These are phyloP conservation scores for Lethocerus indicus DNA, from an alignment of 1,140 invertebrate species.

Conservation along the genomic window DNA sequence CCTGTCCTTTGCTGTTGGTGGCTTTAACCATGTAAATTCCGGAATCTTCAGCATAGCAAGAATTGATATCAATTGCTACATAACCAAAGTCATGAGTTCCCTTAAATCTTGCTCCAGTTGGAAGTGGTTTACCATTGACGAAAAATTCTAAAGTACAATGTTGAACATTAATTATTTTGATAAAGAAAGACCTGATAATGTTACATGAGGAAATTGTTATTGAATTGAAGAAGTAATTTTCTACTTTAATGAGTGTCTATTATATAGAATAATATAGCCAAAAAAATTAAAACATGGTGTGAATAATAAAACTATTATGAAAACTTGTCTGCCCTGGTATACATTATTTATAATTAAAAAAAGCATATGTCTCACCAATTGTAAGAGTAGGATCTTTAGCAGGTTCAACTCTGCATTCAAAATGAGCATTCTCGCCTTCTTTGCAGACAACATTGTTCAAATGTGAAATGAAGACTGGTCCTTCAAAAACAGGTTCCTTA, in stretches of 20 bases:
- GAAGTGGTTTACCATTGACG: conserved; percentile 66
- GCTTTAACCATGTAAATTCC: conserved; percentile 84
- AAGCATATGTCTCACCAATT: conserved; percentile 44
- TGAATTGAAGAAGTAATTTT: too few species aligned
- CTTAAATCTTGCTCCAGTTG: conserved; percentile 62
- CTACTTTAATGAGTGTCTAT: too few species aligned
- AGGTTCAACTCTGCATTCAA: conserved; percentile 88
- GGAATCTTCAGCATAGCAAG: conserved; percentile 71
- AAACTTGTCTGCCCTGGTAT: too few species aligned
- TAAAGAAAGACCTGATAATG: too few species aligned
- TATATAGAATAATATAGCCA: too few species aligned
- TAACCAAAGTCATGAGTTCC: conserved; percentile 80
- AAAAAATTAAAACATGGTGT: conserved; percentile 1
- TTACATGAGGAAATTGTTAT: too few species aligned
- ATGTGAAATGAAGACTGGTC: conserved; percentile 77
- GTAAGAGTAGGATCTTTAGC: conserved; percentile 86
- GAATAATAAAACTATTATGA: too few species aligned
- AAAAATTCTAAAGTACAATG: conserved; percentile 70
- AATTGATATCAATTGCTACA: conserved; percentile 63
- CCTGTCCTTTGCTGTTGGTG: conserved; percentile 75
- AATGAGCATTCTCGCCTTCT: conserved; percentile 82
- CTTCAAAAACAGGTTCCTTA: conserved; percentile 61
- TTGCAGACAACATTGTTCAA: conserved; percentile 77
- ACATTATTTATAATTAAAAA: too few species aligned
- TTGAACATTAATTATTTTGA: too few species aligned